Evolutionary conservation across 1,140 invertebrate species (phyloP).

Genomic region (Stratiolaelaps scimitus): DNA sequence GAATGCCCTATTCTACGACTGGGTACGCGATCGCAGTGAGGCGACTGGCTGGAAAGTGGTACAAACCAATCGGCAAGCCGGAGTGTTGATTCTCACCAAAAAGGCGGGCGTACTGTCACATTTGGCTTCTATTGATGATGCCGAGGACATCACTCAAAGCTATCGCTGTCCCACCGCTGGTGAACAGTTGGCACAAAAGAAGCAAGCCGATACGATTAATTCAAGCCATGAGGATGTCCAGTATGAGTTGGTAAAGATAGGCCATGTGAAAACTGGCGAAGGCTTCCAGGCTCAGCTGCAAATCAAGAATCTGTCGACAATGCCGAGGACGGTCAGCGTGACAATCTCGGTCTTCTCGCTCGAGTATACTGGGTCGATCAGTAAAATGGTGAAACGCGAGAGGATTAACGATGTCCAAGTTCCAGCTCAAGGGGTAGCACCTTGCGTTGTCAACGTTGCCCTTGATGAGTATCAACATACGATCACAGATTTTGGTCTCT

Average conservation of each 20-base stretch:
- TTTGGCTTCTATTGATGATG: not conserved
- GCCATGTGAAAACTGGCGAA: not conserved
- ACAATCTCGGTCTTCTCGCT: slow-evolving; percentile 13
- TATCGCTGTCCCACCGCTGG: not conserved
- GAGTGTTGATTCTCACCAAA: slow-evolving; percentile 9
- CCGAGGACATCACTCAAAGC: not conserved
- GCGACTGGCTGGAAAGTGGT: slow-evolving; percentile 22
- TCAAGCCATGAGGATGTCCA: slow-evolving; percentile 9
- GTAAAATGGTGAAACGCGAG: slow-evolving; percentile 11
- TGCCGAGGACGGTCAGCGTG: not conserved
- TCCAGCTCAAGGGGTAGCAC: not conserved
- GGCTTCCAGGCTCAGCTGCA: not conserved
- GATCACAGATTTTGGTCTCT: not conserved
- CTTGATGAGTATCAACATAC: slow-evolving; percentile 1
- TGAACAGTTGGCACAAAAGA: not conserved
- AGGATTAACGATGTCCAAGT: slow-evolving; percentile 1
- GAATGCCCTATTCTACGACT: slow-evolving; percentile 28
- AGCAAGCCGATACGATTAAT: not conserved
- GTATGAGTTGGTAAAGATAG: slow-evolving; percentile 3
- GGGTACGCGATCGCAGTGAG: slow-evolving; percentile 28
- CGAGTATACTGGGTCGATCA: slow-evolving; percentile 22
- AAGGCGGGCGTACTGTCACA: slow-evolving; percentile 7
- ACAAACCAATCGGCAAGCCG: not conserved
- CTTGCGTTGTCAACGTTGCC: not conserved
- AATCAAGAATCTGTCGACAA: not conserved